Evolutionary conservation across 2,113 vertebrate species (phyloP).

Genomic region (Corynorhinus townsendii): DNA sequence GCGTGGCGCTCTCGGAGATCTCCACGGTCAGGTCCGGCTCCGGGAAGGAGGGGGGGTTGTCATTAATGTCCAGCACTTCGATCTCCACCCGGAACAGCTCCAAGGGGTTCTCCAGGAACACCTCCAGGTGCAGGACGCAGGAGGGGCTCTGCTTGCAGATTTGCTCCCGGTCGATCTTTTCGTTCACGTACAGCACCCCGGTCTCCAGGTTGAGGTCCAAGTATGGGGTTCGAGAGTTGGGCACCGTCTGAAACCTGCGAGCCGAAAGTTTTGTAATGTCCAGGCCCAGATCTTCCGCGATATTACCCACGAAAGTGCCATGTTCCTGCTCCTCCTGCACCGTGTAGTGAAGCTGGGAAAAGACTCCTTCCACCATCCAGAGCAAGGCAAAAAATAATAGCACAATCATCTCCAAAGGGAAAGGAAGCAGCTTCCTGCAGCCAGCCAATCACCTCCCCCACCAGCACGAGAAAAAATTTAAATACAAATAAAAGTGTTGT

Average conservation of each 20-base stretch:
- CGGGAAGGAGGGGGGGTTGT: slow-evolving; percentile 95
- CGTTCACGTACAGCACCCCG: slow-evolving; percentile 92
- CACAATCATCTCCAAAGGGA: slow-evolving; percentile 90
- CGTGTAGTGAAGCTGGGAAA: slow-evolving; percentile 95
- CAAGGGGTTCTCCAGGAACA: slow-evolving; percentile 96
- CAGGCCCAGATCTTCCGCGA: slow-evolving; percentile 97
- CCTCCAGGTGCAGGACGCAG: slow-evolving; percentile 96
- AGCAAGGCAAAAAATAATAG: slow-evolving; percentile 88
- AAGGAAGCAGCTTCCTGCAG: slow-evolving; percentile 79
- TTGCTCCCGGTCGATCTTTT: slow-evolving; percentile 95
- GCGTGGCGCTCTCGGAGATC: slow-evolving; percentile 97
- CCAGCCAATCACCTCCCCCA: slow-evolving; percentile 68
- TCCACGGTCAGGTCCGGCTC: slow-evolving; percentile 96
- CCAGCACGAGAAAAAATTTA: neutral
- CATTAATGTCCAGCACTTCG: slow-evolving; percentile 97
- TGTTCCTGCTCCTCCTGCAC: slow-evolving; percentile 97
- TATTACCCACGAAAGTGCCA: slow-evolving; percentile 98
- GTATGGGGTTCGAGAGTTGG: slow-evolving; percentile 93
- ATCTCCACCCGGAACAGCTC: slow-evolving; percentile 97
- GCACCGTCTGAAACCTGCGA: slow-evolving; percentile 94
- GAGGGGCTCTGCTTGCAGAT: slow-evolving; percentile 94
- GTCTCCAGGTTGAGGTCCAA: slow-evolving; percentile 97
- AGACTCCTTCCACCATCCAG: slow-evolving; percentile 87
- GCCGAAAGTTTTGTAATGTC: slow-evolving; percentile 97
- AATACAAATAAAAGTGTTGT: slow-evolving; percentile 62